Conservation (phyloP, 2,797 vertebrate genomes). For the Gephyroberyx darwinii region DNA sequence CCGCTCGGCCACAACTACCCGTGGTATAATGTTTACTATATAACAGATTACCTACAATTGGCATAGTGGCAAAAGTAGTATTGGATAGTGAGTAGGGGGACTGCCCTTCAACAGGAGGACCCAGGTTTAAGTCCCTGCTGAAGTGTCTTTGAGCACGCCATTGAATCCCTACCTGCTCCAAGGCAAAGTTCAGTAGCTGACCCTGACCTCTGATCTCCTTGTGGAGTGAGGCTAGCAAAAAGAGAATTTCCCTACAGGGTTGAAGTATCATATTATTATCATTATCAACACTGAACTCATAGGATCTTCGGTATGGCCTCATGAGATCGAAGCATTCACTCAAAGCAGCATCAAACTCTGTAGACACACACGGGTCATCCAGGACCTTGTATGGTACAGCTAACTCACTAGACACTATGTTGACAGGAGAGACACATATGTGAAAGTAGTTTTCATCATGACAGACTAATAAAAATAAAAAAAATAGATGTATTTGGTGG, state of each 20-base stretch:
- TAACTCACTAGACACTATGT: background rate
- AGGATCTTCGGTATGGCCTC: too few relatives aligned
- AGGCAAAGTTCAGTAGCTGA: too few relatives aligned
- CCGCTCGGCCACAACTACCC: constrained; percentile 40
- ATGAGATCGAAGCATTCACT: too few relatives aligned
- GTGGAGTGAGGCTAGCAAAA: background rate
- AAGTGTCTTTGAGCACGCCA: background rate
- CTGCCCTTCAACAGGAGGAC: too few relatives aligned
- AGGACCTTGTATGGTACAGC: too few relatives aligned
- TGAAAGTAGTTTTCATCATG: constrained; percentile 26
- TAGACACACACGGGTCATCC: too few relatives aligned
- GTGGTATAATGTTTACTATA: constrained; percentile 27
- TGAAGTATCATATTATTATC: too few relatives aligned
- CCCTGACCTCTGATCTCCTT: constrained; percentile 3
- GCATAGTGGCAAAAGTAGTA: too few relatives aligned
- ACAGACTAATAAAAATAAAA: constrained; percentile 33
- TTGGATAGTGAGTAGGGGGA: too few relatives aligned
- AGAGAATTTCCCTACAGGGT: background rate
- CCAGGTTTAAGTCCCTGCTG: constrained; percentile 10
- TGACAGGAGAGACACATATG: constrained; percentile 29
- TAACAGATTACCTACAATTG: too few relatives aligned
- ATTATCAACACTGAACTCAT: too few relatives aligned
- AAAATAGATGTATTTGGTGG: constrained; percentile 23
- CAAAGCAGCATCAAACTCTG: too few relatives aligned
- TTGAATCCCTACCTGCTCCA: constrained; percentile 5